Evolutionary conservation across 2,113 vertebrate genomes (phyloP).

Genomic region (Strigops habroptila): DNA sequence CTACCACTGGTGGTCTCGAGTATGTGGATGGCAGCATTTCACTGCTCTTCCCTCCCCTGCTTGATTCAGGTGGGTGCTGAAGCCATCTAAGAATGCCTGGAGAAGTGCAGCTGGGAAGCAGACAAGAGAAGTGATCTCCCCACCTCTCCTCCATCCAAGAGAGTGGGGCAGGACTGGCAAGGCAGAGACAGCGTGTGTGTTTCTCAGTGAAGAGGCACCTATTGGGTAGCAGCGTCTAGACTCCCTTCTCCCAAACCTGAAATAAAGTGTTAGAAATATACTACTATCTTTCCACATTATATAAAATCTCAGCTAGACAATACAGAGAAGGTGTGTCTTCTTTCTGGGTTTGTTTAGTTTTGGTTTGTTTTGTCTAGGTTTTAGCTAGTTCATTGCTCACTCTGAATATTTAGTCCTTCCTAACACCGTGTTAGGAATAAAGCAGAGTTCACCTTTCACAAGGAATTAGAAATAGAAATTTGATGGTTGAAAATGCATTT

Average conservation of each 20-base stretch:
- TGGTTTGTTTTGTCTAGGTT: neutral
- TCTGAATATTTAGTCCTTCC: neutral
- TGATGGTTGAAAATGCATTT: neutral
- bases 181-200: neutral
- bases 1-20: neutral
- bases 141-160: neutral
- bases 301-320: neutral
- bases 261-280: neutral
- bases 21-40: neutral
- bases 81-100: neutral
- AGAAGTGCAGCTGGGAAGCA: neutral
- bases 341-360: too few species aligned
- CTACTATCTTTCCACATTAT: neutral
- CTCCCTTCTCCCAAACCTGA: neutral
- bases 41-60: neutral
- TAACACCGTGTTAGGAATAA: neutral
- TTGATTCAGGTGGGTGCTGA: neutral
- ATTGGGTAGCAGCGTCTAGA: neutral
- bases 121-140: neutral
- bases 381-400: neutral
- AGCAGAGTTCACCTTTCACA: neutral
- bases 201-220: neutral
- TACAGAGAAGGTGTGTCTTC: neutral
- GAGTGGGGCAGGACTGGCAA: neutral
- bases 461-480: neutral